Percentiles rank a stretch among this genome's conserved stretches.
phyloP scores from a whole-genome alignment of 1,140 invertebrate genomes.

The Caerostris extrusa region DNA sequence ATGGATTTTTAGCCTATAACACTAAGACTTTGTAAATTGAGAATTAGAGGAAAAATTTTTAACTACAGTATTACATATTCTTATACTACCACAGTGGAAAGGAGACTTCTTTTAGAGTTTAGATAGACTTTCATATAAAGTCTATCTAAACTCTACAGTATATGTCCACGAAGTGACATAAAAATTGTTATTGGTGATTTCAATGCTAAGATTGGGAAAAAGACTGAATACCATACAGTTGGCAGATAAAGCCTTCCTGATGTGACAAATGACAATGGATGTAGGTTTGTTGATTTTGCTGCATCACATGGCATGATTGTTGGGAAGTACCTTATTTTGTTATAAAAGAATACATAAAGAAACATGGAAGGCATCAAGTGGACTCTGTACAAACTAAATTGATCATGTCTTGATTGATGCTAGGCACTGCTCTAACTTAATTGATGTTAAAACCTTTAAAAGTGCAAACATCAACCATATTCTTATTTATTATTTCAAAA shows the following conservation, averaged over 20 bases:
- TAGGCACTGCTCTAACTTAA: conserved; percentile 2
- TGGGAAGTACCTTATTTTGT: conserved; percentile 22
- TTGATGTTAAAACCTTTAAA: conserved; percentile 25
- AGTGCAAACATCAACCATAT: conserved; percentile 4
- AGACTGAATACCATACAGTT: neutral
- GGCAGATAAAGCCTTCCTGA: neutral
- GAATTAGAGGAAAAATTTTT: conserved; percentile 24
- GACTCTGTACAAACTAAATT: conserved; percentile 29
- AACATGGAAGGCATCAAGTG: neutral
- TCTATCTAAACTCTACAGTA: neutral
- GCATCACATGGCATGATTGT: conserved; percentile 20
- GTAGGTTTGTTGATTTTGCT: conserved; percentile 31
- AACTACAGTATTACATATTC: neutral
- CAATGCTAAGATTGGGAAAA: neutral
- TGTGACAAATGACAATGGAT: too few relatives aligned
- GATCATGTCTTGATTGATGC: conserved; percentile 30
- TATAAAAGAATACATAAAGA: conserved; percentile 42
- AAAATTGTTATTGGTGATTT: neutral
- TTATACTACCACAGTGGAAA: neutral
- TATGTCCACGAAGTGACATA: neutral
- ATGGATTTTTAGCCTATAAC: neutral
- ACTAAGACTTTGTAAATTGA: neutral
- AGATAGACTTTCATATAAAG: too few relatives aligned
- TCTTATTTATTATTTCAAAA: neutral
- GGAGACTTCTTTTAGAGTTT: too few relatives aligned